Evolutionary conservation across 2,888 invertebrate species (phyloP).

Genomic region (Nemapogon koenigi): DNA sequence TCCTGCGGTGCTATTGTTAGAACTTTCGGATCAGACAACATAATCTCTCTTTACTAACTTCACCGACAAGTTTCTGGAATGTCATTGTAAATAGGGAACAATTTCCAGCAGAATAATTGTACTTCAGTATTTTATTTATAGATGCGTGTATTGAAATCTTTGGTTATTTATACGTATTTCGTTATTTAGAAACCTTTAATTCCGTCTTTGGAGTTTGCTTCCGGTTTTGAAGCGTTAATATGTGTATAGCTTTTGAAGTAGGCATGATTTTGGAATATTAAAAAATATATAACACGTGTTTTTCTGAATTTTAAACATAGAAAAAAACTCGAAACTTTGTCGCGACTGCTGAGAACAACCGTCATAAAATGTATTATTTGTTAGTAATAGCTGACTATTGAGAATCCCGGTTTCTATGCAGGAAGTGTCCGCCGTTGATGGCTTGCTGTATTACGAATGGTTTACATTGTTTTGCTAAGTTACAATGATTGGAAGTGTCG

Average conservation of each 20-base stretch:
- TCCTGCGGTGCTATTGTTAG: conserved; percentile 20
- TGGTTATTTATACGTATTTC: not conserved
- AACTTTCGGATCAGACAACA: conserved; percentile 17
- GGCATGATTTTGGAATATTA: not conserved
- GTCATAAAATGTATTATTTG: conserved; percentile 41
- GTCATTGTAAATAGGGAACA: conserved; percentile 22
- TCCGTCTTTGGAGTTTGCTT: not conserved
- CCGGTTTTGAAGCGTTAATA: conserved; percentile 1
- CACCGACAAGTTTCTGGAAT: conserved; percentile 19
- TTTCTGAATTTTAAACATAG: no score
- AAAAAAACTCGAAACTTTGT: no score
- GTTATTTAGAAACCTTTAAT: not conserved
- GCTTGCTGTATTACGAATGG: conserved; percentile 22
- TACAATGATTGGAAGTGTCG: conserved; percentile 28
- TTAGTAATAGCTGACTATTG: conserved; percentile 29
- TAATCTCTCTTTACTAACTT: conserved; percentile 24
- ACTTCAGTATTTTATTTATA: conserved; percentile 5
- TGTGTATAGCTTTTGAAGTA: not conserved
- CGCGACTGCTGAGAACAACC: no score
- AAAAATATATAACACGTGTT: no score
- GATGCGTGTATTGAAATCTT: no score
- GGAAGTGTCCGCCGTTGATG: conserved; percentile 26
- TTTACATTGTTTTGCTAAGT: conserved; percentile 30
- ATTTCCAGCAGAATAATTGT: conserved; percentile 22
- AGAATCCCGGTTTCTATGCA: conserved; percentile 24